Evolutionary conservation across 2,888 invertebrate species (phyloP).

Genomic region (Orthonychiurus folsomi): DNA sequence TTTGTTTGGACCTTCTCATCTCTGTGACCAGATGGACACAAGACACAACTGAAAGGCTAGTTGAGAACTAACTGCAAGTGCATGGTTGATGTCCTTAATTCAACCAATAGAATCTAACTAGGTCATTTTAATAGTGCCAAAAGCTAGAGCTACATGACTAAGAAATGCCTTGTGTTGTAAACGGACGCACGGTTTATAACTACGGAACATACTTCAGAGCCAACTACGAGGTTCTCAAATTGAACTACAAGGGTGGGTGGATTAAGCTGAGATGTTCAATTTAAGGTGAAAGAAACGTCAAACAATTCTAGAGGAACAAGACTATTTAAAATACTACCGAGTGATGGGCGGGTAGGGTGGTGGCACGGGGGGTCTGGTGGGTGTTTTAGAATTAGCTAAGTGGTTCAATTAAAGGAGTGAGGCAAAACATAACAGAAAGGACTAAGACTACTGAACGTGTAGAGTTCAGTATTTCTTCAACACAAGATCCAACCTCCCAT

Average conservation of each 20-base stretch:
- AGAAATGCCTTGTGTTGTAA: not conserved
- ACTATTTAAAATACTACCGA: not conserved
- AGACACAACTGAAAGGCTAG: too few relatives aligned
- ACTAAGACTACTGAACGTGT: not conserved
- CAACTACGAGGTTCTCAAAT: not conserved
- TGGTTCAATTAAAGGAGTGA: slow-evolving; percentile 8
- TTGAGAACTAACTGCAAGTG: not conserved
- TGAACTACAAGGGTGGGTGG: not conserved
- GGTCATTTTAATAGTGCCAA: not conserved
- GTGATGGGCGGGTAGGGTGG: not conserved
- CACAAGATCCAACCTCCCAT: slow-evolving; percentile 33
- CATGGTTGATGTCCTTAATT: not conserved
- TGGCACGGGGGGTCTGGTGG: not conserved
- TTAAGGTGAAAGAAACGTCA: not conserved
- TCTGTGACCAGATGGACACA: too few relatives aligned
- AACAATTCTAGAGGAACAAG: not conserved
- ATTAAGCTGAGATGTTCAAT: not conserved
- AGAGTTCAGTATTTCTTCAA: slow-evolving; percentile 2
- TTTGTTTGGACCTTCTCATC: too few relatives aligned
- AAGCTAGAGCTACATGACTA: not conserved
- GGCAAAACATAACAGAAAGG: not conserved
- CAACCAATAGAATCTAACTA: not conserved
- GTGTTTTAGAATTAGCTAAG: too few relatives aligned
- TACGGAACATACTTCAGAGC: not conserved
- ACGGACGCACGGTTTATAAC: not conserved